Percentiles rank a stretch among this genome's conserved stretches.
These are phyloP conservation scores for Gallinago media DNA, from an alignment of 2,113 vertebrate genomes.

Conservation along the genomic window DNA sequence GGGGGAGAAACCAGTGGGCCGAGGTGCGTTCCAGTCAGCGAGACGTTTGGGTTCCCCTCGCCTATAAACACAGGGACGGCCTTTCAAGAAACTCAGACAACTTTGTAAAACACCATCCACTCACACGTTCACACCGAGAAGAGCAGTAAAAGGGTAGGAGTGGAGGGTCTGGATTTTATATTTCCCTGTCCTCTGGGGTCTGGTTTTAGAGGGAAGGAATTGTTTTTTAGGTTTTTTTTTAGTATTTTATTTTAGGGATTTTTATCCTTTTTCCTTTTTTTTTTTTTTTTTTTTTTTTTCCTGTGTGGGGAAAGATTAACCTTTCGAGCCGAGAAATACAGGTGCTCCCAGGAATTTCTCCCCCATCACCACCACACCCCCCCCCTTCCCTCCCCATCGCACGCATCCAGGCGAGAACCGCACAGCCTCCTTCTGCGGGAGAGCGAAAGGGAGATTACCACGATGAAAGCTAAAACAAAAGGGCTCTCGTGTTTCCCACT, in stretches of 20 bases:
- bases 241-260: neutral
- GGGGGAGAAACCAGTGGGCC: neutral
- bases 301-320: neutral
- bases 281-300: neutral
- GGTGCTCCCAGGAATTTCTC: slow-evolving; percentile 33
- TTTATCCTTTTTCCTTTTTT: neutral
- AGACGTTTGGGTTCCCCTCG: neutral
- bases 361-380: too few species aligned
- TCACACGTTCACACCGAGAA: slow-evolving; percentile 59
- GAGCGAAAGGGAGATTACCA: neutral
- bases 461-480: neutral
- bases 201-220: slow-evolving; percentile 42
- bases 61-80: slow-evolving; percentile 52
- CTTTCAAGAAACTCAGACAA: slow-evolving; percentile 58
- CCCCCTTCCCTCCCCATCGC: neutral
- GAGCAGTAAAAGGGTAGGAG: slow-evolving; percentile 57
- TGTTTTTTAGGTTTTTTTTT: neutral
- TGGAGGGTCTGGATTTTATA: slow-evolving; percentile 58
- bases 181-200: slow-evolving; percentile 57
- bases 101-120: slow-evolving; percentile 62
- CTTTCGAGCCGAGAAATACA: slow-evolving; percentile 35
- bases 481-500: neutral
- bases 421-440: neutral
- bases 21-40: neutral
- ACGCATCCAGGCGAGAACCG: neutral